Base-by-base conservation (phyloP, 2,888 invertebrate genomes). In the Phymatocera aterrima region DNA sequence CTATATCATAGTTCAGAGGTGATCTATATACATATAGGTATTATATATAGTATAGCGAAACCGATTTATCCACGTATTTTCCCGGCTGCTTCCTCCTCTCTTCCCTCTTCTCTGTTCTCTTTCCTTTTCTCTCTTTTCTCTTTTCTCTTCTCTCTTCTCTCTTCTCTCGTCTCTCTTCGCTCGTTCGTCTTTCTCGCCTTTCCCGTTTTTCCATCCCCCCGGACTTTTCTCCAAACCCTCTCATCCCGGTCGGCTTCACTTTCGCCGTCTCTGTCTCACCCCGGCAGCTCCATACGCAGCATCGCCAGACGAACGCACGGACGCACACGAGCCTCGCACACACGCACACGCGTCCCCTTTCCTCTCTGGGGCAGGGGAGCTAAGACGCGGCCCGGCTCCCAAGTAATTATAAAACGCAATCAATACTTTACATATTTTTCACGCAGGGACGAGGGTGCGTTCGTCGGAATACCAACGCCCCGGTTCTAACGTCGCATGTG, bases 401-500 rank as follows among this genome's bases (percentile, higher is more conserved):
- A 89, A 90, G 90, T 90, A 90, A 90, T 90, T 90, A 90, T 90
- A 90, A 90, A 90, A 90, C 89, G 90, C 90, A 90, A 90, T 90
- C 90, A 90, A 90, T 90, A 90, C 90, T 90, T 90, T 90, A 90
- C 90, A 90, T 90, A 90, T 90, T 90, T 90, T 90, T 89, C 90
- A 89, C 90, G 89, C 89, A 87, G 87, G 84, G 83, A 84, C 82
- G 85, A 84, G 82, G 82, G 82, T 81, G 79, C 77, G 65, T 64
- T 64, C 77, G 60, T 64, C 48, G 75, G 79, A 61, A 79, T 79
- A 75, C 78, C 77, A 40, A 79, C 79, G 60, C 75, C 57, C 75
- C 57, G 40, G 40, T 75, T n/a, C 51, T 40, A 75, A 57, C 75
- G 75, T 75, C 75, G 57, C 75, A 75, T 75, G 75, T 75, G 75